Conservation (phyloP, 2,797 vertebrate genomes). For the Danio jaintianensis region DNA sequence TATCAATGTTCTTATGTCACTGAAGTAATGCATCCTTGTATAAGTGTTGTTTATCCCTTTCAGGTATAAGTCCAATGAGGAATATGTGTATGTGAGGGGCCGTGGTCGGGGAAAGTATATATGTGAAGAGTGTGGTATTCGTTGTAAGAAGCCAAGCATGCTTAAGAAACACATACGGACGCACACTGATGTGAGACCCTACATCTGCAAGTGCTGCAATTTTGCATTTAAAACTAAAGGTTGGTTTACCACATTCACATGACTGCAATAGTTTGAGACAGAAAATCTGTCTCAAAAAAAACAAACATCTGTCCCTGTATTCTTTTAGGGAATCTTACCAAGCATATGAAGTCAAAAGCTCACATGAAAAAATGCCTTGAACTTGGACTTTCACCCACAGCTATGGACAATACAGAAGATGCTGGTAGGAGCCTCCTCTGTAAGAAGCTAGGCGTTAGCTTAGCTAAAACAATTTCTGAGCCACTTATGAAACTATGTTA, state of each 20-base stretch:
- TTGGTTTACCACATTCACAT: constrained; percentile 63
- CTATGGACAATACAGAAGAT: constrained; percentile 92
- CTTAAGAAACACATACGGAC: constrained; percentile 99
- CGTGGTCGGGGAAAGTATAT: constrained; percentile 98
- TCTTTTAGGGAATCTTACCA: constrained; percentile 93
- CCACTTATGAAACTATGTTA: neutral
- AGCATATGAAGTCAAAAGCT: constrained; percentile 99
- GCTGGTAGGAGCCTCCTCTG: constrained; percentile 78
- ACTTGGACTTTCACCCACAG: constrained; percentile 93
- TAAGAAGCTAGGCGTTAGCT: neutral
- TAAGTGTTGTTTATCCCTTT: constrained; percentile 51
- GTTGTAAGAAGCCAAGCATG: constrained; percentile 99
- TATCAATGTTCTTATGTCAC: neutral
- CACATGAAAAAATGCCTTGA: constrained; percentile 99
- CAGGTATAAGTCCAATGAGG: constrained; percentile 98
- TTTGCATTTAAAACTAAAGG: constrained; percentile 99
- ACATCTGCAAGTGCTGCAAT: constrained; percentile 97
- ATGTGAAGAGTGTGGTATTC: constrained; percentile 99
- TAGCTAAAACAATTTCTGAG: too few relatives aligned
- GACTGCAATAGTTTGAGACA: neutral
- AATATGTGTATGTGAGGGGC: constrained; percentile 98
- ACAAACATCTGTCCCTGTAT: too few relatives aligned
- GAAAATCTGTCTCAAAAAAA: too few relatives aligned
- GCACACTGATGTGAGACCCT: constrained; percentile 96
- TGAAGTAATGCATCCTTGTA: neutral